Percentiles rank a stretch among this genome's conserved stretches.
Conservation (phyloP, 2,113 vertebrate genomes). For the Myrmecobius fasciatus region DNA sequence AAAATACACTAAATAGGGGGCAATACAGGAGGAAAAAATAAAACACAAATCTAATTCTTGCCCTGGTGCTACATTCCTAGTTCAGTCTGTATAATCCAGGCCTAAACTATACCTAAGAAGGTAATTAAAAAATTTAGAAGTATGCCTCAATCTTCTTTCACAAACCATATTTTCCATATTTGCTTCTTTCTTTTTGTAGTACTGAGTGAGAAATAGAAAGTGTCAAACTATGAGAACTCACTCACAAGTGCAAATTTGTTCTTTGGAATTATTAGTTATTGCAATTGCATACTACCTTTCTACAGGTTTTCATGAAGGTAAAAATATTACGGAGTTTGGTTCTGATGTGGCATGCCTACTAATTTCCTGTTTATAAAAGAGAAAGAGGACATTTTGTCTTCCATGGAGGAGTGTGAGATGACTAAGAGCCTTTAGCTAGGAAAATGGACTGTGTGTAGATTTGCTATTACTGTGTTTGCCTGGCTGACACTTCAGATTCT, state of each 20-base stretch:
- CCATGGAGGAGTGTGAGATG: background rate
- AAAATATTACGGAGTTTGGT: background rate
- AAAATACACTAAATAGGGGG: background rate
- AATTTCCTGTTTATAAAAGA: conserved; percentile 43
- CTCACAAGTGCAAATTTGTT: conserved; percentile 34
- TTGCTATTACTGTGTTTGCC: background rate
- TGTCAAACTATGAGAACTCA: conserved; percentile 15
- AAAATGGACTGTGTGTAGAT: background rate
- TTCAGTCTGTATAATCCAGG: background rate
- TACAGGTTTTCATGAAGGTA: conserved; percentile 19
- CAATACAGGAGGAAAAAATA: background rate
- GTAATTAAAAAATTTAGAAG: conserved; percentile 14
- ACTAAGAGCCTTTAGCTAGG: background rate
- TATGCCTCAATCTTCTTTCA: background rate
- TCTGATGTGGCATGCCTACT: background rate
- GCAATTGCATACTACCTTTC: background rate
- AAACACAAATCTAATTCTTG: background rate
- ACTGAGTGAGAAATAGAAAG: background rate
- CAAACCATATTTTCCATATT: background rate
- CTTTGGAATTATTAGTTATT: conserved; percentile 10
- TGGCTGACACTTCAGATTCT: conserved; percentile 20
- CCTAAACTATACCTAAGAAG: background rate
- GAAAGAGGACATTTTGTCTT: background rate
- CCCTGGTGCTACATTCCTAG: no score
- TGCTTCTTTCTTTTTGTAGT: background rate